Base-by-base conservation (phyloP, 2,113 vertebrate species). In the Thalassoma bifasciatum region DNA sequence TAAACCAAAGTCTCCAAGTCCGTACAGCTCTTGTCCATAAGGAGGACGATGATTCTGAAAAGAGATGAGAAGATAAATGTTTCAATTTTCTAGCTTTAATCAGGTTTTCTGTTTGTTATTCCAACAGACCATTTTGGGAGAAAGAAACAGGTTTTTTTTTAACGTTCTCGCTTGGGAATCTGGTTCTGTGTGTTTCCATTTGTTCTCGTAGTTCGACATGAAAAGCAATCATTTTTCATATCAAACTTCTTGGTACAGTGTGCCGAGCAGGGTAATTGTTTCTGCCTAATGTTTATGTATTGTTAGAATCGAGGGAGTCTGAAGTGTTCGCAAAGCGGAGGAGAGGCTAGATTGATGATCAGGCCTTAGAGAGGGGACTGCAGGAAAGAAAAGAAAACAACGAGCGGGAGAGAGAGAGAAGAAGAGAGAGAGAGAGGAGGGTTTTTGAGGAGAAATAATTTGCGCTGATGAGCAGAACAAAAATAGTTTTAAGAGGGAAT, bases 141-240 rank as follows among this genome's bases (percentile, higher is more conserved):
- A 46, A 46, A 46, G 17, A 19, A 46, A 46, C 44, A 6, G 17
- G 1, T 60, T 0, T 4, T 57, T 8, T 38, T 60, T 71, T 54
- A 26, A 21, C 1, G 1, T 24, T 23, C 38, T 47, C 34, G 4
- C 50, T 38, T 56, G 13, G 26, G 56, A 59, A 65, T 34, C 10
- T 51, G 40, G 51, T 66, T 59, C 63, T 26, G 6, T 23, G 61
- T 56, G 47, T 65, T 79, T 72, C 54, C 71, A 66, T 76, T 83
- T 69, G 59, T 75, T 78, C 22, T 60, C 58, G 52, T 36, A 40
- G 59, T 53, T 75, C 72, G 53, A 58, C 46, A 73, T 44, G 46
- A 72, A 82, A 84, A 80, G 66, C 75, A 86, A 82, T 84, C 59
- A 70, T 82, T 81, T 86, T 73, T 84, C 60, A 82, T 54, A 81